Base-by-base conservation (phyloP, 35 echinoderm and acorn worm species). In the Diadema setosum region DNA sequence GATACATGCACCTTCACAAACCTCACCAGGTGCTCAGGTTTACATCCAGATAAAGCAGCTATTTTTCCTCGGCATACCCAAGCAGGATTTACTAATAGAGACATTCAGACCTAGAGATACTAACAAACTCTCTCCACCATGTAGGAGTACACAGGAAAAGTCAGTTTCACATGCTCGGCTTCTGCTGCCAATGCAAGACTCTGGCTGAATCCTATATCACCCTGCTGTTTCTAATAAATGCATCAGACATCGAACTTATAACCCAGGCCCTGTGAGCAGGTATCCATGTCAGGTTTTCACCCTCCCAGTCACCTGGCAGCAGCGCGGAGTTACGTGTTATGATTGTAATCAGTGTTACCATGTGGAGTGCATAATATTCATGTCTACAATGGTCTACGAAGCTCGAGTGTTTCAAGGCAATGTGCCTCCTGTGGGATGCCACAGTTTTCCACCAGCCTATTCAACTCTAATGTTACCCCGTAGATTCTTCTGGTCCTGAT, bases 231-330 rank as follows among this genome's bases (percentile, higher is more conserved):
- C 30, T 87, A 45, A 45, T 70, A 26, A 87, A 87, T 70, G 63
- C 85, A 21, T 44, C 58, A 5, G 83, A 85, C 12, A 29, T 86
- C 42, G 90, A 89, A 43, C 46, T 81, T 5, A n/a, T n/a, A 89
- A 89, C 35, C 87, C 87, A 81, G 87, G 87, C 35, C 87, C 87
- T 24, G 3, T 31, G 20, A 87, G 12, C 55, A 84, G 84, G 44
- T 91, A 85, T 46, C 88, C 88, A 73, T 91, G 88, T 46, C 80
- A 82, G 23, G 42, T 91, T 34, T 91, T 80, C 45, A 45, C 49
- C 23, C 52, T 25, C 59, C 80, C 88, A 3, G 70, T 80, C 21
- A 89, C 2, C 46, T 89, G 87, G 87, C 25, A 58, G 44, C n/a
- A 49, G 65, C 48, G 45, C 37, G 88, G 78, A 25, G 39, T 84